phyloP scores from a whole-genome alignment of 2,113 vertebrate genomes.

The Capricornis sumatraensis region DNA sequence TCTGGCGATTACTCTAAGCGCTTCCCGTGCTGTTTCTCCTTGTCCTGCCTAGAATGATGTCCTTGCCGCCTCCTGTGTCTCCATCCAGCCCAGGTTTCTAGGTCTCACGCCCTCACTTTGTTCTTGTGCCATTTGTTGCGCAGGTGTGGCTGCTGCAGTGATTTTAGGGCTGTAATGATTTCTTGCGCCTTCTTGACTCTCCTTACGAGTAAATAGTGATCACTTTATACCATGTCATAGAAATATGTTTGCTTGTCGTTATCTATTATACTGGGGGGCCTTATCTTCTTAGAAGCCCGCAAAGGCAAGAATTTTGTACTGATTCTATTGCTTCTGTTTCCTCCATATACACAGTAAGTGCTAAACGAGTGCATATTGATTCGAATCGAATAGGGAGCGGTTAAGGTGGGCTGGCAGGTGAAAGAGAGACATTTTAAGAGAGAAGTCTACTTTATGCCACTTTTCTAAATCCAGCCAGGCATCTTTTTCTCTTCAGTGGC shows the following conservation, averaged over 20 bases:
- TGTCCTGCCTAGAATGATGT: background rate
- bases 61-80: rapidly evolving
- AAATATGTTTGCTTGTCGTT: background rate
- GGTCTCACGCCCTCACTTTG: background rate
- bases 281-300: background rate
- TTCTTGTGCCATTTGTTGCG: background rate
- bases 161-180: background rate
- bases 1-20: background rate
- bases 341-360: background rate
- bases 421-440: background rate
- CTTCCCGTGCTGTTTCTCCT: background rate
- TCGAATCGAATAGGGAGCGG: background rate
- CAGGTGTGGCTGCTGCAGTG: background rate
- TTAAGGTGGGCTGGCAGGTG: background rate
- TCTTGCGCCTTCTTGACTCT: background rate
- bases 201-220: background rate
- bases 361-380: background rate
- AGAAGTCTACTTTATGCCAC: background rate
- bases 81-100: background rate
- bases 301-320: background rate
- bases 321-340: background rate
- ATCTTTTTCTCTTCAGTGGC: background rate
- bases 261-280: background rate
- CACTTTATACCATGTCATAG: background rate
- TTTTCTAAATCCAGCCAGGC: background rate